Percentiles rank a stretch among this genome's conserved stretches.
Evolutionary conservation across 1,140 invertebrate genomes (phyloP).

Genomic region (Lasioglossum baleicum): DNA sequence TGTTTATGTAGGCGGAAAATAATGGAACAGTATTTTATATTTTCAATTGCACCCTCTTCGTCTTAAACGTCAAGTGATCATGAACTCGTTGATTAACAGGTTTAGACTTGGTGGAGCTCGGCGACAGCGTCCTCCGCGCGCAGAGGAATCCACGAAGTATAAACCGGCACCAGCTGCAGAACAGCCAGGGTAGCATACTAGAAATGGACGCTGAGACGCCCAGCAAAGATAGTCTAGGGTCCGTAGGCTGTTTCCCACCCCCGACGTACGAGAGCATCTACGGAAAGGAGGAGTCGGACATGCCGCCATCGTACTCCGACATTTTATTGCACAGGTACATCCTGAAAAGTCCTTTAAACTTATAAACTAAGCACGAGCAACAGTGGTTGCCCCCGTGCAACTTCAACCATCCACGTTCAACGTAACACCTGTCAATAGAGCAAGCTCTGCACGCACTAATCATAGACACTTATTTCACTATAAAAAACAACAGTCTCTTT

Average conservation of each 20-base stretch:
- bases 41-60: no score
- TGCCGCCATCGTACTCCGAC: conserved; percentile 78
- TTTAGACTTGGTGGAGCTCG: conserved; percentile 80
- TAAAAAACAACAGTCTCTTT: no score
- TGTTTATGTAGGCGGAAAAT: no score
- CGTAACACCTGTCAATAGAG: no score
- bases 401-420: no score
- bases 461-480: no score
- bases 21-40: no score
- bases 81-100: conserved; percentile 61
- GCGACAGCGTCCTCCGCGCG: conserved; percentile 78
- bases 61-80: no score
- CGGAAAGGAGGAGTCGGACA: conserved; percentile 73
- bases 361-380: no score
- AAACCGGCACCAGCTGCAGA: conserved; percentile 70
- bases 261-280: conserved; percentile 79
- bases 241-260: conserved; percentile 74
- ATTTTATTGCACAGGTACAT: conserved; percentile 74
- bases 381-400: no score
- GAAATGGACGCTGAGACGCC: conserved; percentile 77
- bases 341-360: no score
- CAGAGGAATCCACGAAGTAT: conserved; percentile 71
- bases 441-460: no score
- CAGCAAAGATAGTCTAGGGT: conserved; percentile 75
- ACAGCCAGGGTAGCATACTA: conserved; percentile 72